Evolutionary conservation across 2,113 vertebrate genomes (phyloP).

Genomic region (Lamprotornis superbus): DNA sequence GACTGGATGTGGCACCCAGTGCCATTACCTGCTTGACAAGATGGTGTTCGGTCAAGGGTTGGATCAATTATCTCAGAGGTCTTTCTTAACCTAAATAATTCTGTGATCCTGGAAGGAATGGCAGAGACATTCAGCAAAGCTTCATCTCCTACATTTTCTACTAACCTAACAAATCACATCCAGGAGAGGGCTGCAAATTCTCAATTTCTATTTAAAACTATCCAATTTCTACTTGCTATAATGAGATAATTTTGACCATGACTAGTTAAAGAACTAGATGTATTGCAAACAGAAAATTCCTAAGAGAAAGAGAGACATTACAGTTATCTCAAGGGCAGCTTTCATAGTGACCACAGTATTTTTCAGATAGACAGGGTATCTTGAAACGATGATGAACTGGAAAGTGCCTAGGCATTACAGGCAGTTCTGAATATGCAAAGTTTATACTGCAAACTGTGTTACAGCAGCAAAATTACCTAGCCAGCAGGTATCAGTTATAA

Average conservation of each 20-base stretch:
- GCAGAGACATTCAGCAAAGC: background rate
- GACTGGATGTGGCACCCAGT: background rate
- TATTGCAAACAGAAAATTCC: background rate
- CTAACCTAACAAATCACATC: background rate
- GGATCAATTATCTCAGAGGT: background rate
- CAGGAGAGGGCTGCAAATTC: background rate
- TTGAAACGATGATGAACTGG: background rate
- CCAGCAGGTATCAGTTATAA: background rate
- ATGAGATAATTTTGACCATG: background rate
- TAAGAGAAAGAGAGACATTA: background rate
- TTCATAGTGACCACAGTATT: background rate
- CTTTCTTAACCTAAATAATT: background rate
- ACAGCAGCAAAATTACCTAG: background rate
- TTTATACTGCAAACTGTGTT: background rate
- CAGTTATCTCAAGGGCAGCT: background rate
- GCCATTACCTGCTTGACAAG: background rate
- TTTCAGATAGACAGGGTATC: background rate
- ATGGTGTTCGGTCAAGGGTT: background rate
- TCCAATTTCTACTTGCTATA: background rate
- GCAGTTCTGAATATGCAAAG: background rate
- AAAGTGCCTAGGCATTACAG: background rate
- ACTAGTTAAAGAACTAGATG: background rate
- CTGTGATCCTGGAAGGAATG: background rate
- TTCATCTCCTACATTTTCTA: background rate
- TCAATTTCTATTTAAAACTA: background rate